Base-by-base conservation (phyloP, 1,140 invertebrate species). In the Plectrocnemia conspersa region DNA sequence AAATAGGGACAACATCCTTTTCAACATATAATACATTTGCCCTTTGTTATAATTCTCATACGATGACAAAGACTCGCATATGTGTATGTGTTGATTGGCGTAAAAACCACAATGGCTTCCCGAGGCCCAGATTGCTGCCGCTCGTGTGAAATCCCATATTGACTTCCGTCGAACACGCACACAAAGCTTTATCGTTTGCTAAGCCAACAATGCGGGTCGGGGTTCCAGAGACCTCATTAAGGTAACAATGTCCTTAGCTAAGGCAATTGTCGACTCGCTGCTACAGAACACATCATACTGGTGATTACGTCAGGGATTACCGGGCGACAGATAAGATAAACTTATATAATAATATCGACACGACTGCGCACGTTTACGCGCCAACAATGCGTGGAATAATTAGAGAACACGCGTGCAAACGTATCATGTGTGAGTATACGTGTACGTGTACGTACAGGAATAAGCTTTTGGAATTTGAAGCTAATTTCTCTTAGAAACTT, bases 201-300 rank as follows among this genome's bases (percentile, higher is more conserved):
- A 16, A 38, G 35, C 35, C 35, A 38, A 38, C 35, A 38, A 16
- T 16, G 18, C 5, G 35, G 35, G 13, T 9, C 18, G n/a, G n/a
- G n/a, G n/a, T n/a, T n/a, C n/a, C n/a, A n/a, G n/a, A 7, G 7
- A 38, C 15, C 35, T 45, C 42, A 23, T 45, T 45, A 45, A 16
- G 23, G 23, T 13, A 23, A 45, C 42, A 45, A 25, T 22, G 42
- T 23, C 6, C 22, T 23, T 19, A 45, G 42, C 21, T 45, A 16
- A 5, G 35, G 7, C 15, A 38, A 38, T 38, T 38, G 35, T 38
- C 35, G 35, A 15, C n/a, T n/a, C 5, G 18, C 15, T 16, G 35
- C 18, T 38, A 6, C 35, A 38, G 18, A 38, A 38, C 35, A 38
- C 4, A 38, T 38, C 35, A 38, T 38, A 10, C 35, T 16, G 15